Evolutionary conservation across 2,888 invertebrate species (phyloP).

Genomic region (Scaptomyza cyrtandrae): DNA sequence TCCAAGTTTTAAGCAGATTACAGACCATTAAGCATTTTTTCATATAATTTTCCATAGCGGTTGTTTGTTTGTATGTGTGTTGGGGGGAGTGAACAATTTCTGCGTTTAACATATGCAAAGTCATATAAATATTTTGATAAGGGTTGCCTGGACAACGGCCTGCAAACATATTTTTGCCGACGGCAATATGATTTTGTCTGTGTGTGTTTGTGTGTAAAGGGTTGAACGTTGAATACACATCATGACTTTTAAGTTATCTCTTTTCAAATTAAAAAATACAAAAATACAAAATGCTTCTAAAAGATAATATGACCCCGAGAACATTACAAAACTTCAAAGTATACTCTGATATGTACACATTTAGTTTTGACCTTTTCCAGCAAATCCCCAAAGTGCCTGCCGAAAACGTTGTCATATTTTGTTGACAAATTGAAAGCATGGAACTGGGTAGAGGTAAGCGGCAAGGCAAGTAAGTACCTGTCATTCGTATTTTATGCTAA

Average conservation of each 20-base stretch:
- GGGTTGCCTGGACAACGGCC: conserved; percentile 71
- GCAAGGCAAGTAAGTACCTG: conserved; percentile 45
- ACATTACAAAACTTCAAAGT: conserved; percentile 65
- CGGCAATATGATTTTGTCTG: conserved; percentile 30
- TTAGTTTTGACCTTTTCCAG: conserved; percentile 58
- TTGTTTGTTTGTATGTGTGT: conserved; percentile 6
- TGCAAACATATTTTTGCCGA: conserved; percentile 60
- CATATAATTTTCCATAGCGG: conserved; percentile 32
- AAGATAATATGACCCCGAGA: conserved; percentile 42
- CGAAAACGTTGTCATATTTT: conserved; percentile 70
- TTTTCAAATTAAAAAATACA: conserved; percentile 62
- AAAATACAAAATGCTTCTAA: conserved; percentile 14
- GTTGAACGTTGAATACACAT: conserved; percentile 70
- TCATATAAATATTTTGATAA: conserved; percentile 82
- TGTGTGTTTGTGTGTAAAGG: conserved; percentile 40
- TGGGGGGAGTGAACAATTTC: conserved; percentile 46
- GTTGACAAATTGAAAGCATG: conserved; percentile 71
- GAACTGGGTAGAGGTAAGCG: neutral
- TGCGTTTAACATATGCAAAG: conserved; percentile 73
- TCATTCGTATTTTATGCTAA: conserved; percentile 76
- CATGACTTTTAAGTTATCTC: conserved; percentile 81
- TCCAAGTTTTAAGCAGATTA: conserved; percentile 82
- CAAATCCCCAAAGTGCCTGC: conserved; percentile 74
- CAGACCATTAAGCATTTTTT: conserved; percentile 80
- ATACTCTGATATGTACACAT: conserved; percentile 25